Percentiles rank a stretch among this genome's conserved stretches.
phyloP scores from a whole-genome alignment of 37 sponge, comb jelly and placozoan species.

The Beroe forskalii region DNA sequence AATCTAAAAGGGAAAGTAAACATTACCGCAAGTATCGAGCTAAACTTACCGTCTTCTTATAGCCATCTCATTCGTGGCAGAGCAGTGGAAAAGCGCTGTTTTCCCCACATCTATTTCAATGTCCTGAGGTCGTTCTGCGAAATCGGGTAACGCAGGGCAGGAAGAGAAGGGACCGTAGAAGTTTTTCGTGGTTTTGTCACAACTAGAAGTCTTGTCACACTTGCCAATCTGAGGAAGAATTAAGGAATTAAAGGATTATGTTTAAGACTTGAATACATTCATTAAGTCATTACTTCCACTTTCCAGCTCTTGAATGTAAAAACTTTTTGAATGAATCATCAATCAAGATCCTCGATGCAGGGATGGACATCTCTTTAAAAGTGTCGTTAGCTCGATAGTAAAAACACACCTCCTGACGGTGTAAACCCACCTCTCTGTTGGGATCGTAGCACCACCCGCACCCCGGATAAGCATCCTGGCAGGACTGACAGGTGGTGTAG shows the following conservation, averaged over 20 bases:
- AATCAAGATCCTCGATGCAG: not conserved
- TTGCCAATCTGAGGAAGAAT: not conserved
- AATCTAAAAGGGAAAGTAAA: no score
- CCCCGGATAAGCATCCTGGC: slow-evolving; percentile 20
- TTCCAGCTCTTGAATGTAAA: no score
- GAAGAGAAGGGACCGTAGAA: slow-evolving; percentile 8
- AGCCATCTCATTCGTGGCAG: not conserved
- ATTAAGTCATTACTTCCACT: no score
- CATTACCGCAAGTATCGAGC: no score
- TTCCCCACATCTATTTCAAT: not conserved
- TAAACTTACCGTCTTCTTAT: not conserved
- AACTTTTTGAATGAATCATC: not conserved
- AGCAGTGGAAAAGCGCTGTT: not conserved
- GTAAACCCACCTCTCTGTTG: not conserved
- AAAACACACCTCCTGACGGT: no score
- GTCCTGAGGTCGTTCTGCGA: not conserved
- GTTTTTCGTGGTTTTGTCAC: not conserved
- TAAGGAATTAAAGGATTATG: not conserved
- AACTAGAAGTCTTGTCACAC: not conserved
- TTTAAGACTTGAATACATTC: not conserved
- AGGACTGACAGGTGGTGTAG: slow-evolving; percentile 2
- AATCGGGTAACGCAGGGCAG: not conserved
- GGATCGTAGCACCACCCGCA: slow-evolving; percentile 11
- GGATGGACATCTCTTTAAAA: not conserved
- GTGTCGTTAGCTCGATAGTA: no score